phyloP scores from a whole-genome alignment of 2,888 invertebrate species.

The Heliconius charithonia region DNA sequence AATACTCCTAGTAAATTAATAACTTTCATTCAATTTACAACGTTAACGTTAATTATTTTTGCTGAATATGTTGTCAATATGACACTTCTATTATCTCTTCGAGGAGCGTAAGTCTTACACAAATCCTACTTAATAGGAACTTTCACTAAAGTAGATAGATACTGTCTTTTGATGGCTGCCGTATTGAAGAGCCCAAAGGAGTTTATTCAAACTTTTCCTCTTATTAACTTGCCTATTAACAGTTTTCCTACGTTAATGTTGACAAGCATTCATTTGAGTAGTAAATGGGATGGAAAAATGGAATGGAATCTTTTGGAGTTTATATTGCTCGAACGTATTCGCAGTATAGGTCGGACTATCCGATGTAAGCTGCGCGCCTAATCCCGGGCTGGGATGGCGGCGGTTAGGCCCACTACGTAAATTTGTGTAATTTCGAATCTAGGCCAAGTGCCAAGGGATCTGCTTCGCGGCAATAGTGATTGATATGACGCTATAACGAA shows the following conservation, averaged over 20 bases:
- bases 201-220: conserved; percentile 79
- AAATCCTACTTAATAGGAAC: conserved; percentile 81
- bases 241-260: conserved; percentile 66
- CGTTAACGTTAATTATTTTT: conserved; percentile 43
- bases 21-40: conserved; percentile 21
- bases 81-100: conserved; percentile 75
- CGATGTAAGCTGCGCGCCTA: conserved; percentile 76
- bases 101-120: conserved; percentile 73
- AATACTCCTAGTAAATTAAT: conserved; percentile 4
- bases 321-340: conserved; percentile 65
- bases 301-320: conserved; percentile 56
- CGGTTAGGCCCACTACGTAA: conserved; percentile 79
- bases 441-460: conserved; percentile 83
- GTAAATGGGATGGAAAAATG: conserved; percentile 59
- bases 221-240: conserved; percentile 80
- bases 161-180: conserved; percentile 77
- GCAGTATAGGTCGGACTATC: conserved; percentile 68
- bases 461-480: conserved; percentile 78
- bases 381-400: conserved; percentile 72
- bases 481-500: conserved; percentile 77
- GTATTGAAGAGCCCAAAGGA: conserved; percentile 75
- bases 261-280: conserved; percentile 55
- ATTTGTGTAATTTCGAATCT: conserved; percentile 83
- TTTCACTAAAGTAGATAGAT: conserved; percentile 80
- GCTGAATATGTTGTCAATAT: conserved; percentile 66